Evolutionary conservation across 2,888 invertebrate genomes (phyloP), one percentile per base, ranked within the genome.

Genomic region (Pandemis cinnamomeana): DNA sequence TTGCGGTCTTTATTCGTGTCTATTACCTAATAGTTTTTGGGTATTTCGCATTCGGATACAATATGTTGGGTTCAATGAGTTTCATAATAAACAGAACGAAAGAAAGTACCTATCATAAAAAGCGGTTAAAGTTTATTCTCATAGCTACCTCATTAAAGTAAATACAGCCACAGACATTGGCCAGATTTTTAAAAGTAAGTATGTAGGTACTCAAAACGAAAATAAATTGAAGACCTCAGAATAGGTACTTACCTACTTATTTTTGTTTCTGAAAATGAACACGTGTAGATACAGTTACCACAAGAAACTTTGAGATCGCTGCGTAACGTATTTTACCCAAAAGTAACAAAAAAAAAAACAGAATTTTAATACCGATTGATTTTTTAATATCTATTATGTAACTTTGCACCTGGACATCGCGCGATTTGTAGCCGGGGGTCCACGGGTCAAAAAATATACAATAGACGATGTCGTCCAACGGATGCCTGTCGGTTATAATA

Each of bases 361-460:
- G 15, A 48, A 64, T 69, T 69, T 44, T 64, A 64, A 77, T 72
- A 74, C 61, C 75, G 58, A 77, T 76, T 80, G 76, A 80, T 78
- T 79, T 80, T 84, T 86, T 83, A 85, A 85, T 84, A 86, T 85
- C 84, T 86, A 85, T 90, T 90, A 88, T 88, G 84, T 80, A 82
- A 86, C 79, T 83, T 86, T 80, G 87, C 93, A 94, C 93, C 93
- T 94, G 93, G 93, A 91, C 89, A 80, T 81, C 71, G 81, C 83
- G 83, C 84, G 83, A 81, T 89, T 89, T 87, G 86, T 88, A 82
- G 83, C 83, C 81, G 80, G 80, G 86, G 90, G 91, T 89, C 92
- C 91, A 87, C 87, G 92, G 91, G 91, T 90, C 90, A 91, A 90
- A 92, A 89, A 88, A 87, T 86, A 83, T 89, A 91, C 86, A 89